These are phyloP conservation scores for Nyctalus aviator DNA, from an alignment of 2,797 vertebrate genomes.

Conservation along the genomic window DNA sequence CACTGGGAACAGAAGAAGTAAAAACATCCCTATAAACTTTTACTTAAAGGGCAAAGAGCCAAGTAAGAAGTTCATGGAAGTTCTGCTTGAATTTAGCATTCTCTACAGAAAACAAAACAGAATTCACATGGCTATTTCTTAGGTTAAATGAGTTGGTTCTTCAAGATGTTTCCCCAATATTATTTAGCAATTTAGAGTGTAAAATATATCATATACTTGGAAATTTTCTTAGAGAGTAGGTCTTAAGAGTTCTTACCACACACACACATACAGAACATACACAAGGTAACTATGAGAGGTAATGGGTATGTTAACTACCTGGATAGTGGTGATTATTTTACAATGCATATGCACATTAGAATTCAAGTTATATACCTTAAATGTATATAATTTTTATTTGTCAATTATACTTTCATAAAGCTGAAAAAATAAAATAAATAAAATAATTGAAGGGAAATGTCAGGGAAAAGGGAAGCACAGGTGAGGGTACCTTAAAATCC, in stretches of 20 bases:
- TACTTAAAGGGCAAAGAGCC: slow-evolving; percentile 24
- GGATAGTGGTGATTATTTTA: not conserved
- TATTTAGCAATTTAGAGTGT: not conserved
- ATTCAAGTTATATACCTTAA: not conserved
- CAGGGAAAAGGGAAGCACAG: not conserved
- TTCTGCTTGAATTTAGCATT: slow-evolving; percentile 18
- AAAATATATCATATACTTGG: not conserved
- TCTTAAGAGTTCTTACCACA: not conserved
- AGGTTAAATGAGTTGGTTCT: not conserved
- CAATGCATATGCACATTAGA: not conserved
- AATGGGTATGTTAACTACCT: not conserved
- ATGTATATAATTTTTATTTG: not conserved
- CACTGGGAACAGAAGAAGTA: slow-evolving; percentile 58
- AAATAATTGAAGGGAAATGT: not conserved
- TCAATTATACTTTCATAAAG: not conserved
- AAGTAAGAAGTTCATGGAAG: slow-evolving; percentile 59
- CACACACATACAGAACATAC: too few species aligned
- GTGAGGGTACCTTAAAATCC: not conserved
- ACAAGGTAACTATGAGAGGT: not conserved
- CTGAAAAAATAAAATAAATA: not conserved
- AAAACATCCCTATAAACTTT: slow-evolving; percentile 2
- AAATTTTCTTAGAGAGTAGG: not conserved
- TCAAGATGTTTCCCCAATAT: not conserved
- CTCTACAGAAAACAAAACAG: not conserved
- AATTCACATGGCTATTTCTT: slow-evolving; percentile 11